phyloP scores from a whole-genome alignment of 2,113 vertebrate genomes.

The Nanorana parkeri region DNA sequence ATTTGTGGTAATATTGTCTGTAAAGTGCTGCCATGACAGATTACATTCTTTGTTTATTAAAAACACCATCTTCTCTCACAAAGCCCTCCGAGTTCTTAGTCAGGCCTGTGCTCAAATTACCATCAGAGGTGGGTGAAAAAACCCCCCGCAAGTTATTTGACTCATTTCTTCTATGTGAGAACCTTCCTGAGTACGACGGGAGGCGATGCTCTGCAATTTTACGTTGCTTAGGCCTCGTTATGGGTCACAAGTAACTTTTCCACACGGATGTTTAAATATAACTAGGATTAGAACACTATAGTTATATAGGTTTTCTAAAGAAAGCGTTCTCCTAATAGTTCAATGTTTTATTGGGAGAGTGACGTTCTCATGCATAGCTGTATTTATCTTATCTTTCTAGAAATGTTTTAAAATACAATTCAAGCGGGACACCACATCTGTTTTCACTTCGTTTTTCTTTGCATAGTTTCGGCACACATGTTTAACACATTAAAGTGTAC shows the following conservation, averaged over 20 bases:
- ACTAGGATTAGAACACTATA: neutral
- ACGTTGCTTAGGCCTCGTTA: neutral
- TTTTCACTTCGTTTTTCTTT: constrained; percentile 19
- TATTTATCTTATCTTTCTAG: too few species aligned
- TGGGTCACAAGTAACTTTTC: neutral
- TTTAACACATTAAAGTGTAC: neutral
- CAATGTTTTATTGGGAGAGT: too few species aligned
- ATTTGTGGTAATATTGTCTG: neutral
- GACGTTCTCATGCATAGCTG: too few species aligned
- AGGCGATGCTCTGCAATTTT: neutral
- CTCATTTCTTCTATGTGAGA: too few species aligned
- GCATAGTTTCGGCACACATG: neutral
- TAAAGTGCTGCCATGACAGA: neutral
- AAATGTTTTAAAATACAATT: too few species aligned
- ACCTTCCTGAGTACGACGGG: neutral
- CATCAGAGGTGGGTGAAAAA: neutral
- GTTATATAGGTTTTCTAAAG: neutral
- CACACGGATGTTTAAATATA: neutral
- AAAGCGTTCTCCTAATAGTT: neutral
- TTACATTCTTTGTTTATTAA: too few species aligned
- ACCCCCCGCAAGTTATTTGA: too few species aligned
- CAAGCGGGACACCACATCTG: neutral
- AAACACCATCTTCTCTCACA: neutral
- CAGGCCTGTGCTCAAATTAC: neutral
- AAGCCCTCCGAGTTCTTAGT: neutral